Base-by-base conservation (phyloP, 2,113 vertebrate genomes). In the Petromus typicus region DNA sequence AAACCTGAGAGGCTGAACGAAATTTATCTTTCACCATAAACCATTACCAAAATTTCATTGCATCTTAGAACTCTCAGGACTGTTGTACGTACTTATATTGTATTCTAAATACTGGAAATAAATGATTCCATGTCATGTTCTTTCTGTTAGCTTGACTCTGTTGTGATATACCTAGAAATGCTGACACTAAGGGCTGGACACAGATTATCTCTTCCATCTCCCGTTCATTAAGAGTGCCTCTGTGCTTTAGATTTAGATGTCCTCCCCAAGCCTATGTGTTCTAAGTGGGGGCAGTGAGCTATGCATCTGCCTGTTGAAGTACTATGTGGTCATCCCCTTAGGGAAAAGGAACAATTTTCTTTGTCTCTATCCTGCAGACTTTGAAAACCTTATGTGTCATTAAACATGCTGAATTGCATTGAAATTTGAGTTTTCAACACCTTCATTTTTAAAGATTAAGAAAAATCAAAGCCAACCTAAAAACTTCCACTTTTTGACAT, bases 361-460 rank as follows among this genome's bases (percentile, higher is more conserved):
- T 96, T 16, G 30, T 81, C 32, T 94, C 59, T 88, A 27, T 66
- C 17, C 40, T 45, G 64, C 6, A 75, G 88, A 89, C 54, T 84
- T 94, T 86, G 61, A 71, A 94, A 91, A 82, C 63, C 9, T 23
- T 66, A 82, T 76, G 18, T 78, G 20, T 90, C 54, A 88, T 85
- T 87, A 95, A 85, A 90, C 54, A 69, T 69, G 45, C 66, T 85
- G 59, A 84, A 69, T 93, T 84, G 86, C 73, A 76, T 64, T 91
- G 13, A 89, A 91, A 86, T 95, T 69, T 94, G 32, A 87, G n/a
- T 54, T 51, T 79, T 89, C 54, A 43, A 95, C n/a, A 78, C 3
- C 34, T 85, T 76, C 51, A n/a, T 71, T 96, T 94, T 93, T 66
- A 89, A 86, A 94, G 69, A 96, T 89, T 78, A 94, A 95, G 67